These are phyloP conservation scores for Eupithecia insigniata DNA, from an alignment of 2,888 invertebrate species.

Conservation along the genomic window DNA sequence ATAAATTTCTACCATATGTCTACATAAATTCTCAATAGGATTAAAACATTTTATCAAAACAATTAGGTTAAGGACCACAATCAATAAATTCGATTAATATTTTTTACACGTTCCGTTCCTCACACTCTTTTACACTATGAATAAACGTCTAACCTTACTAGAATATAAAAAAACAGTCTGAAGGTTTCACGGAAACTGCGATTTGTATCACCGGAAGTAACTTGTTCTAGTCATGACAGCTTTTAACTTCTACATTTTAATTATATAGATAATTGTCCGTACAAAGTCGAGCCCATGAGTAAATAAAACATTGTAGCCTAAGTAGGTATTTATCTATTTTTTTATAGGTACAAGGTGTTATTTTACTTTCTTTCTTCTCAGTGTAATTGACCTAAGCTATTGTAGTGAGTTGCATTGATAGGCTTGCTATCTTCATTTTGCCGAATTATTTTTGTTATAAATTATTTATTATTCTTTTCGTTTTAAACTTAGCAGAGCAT, in stretches of 20 bases:
- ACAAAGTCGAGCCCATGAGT: conserved; percentile 40
- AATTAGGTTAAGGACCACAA: neutral
- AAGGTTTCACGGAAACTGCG: conserved; percentile 23
- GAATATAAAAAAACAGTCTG: conserved; percentile 12
- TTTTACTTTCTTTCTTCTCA: neutral
- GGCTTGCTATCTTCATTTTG: neutral
- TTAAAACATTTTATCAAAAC: neutral
- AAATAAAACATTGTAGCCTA: conserved; percentile 5
- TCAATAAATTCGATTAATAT: conserved; percentile 4
- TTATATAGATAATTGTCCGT: conserved; percentile 18
- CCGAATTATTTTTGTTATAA: neutral
- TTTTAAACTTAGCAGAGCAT: neutral
- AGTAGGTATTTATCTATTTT: neutral
- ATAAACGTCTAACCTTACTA: conserved; percentile 2
- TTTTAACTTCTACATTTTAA: conserved; percentile 21
- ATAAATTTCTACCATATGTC: neutral
- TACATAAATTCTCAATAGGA: neutral
- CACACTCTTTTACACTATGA: neutral
- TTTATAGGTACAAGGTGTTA: neutral
- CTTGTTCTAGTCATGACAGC: conserved; percentile 20
- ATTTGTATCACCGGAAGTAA: conserved; percentile 31
- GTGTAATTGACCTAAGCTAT: neutral
- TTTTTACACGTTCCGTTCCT: neutral
- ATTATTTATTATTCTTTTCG: neutral
- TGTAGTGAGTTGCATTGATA: neutral